phyloP scores from a whole-genome alignment of 2,888 invertebrate species.

The Megamerina dolium region DNA sequence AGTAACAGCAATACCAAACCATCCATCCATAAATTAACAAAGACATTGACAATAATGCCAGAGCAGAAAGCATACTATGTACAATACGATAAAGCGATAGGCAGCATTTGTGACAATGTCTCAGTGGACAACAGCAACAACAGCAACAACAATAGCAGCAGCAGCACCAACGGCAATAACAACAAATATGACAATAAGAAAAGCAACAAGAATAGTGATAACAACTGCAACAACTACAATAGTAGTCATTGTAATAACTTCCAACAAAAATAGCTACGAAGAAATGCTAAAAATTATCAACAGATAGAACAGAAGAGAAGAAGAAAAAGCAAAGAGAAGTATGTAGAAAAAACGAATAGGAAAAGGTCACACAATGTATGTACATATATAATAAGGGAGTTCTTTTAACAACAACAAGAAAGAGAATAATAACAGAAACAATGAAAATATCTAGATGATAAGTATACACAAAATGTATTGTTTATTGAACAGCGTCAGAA shows the following conservation, averaged over 20 bases:
- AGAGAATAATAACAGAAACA: no score
- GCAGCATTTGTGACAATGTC: conserved; percentile 15
- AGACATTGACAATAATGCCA: conserved; percentile 24
- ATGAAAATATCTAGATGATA: no score
- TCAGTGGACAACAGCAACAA: conserved; percentile 12
- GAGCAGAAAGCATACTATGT: conserved; percentile 5
- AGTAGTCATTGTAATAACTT: conserved; percentile 43
- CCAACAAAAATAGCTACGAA: no score
- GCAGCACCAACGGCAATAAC: no score
- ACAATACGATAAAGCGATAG: conserved; percentile 19
- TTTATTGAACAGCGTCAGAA: no score
- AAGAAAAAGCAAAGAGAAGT: conserved; percentile 2
- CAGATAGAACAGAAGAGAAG: background rate
- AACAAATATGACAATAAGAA: no score
- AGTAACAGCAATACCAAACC: conserved; percentile 8
- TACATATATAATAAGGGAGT: no score
- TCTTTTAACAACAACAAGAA: no score
- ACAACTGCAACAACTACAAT: conserved; percentile 17
- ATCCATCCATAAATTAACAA: conserved; percentile 34
- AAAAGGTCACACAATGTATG: conserved; percentile 2
- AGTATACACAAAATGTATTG: no score
- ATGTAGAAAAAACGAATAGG: background rate
- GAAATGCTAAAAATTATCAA: conserved; percentile 29
- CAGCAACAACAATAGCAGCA: conserved; percentile 14
- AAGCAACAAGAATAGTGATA: conserved; percentile 6